These are phyloP conservation scores for Saxidomus purpurata DNA, from an alignment of 1,140 invertebrate genomes.

Conservation along the genomic window DNA sequence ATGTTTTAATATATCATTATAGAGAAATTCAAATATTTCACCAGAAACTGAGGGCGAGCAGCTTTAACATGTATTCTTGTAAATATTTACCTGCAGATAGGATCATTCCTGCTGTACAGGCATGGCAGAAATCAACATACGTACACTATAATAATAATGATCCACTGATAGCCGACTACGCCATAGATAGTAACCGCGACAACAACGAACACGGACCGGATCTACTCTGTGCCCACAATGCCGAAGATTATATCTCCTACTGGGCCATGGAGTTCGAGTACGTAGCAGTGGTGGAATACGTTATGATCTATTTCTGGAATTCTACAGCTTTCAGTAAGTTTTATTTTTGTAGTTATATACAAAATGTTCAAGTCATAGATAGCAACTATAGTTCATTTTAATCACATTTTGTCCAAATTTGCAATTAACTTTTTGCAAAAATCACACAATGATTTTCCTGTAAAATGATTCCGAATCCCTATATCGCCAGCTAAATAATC, in stretches of 20 bases:
- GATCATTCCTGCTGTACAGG: background rate
- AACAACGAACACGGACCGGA: background rate
- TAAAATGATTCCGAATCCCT: too few species aligned
- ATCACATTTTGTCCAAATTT: too few species aligned
- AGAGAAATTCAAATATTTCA: too few species aligned
- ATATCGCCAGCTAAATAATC: too few species aligned
- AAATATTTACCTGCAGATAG: background rate
- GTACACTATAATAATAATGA: background rate
- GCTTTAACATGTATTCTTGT: too few species aligned
- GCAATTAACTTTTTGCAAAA: too few species aligned
- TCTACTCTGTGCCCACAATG: background rate
- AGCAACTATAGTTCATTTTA: too few species aligned
- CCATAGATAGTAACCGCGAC: background rate
- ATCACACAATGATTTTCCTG: too few species aligned
- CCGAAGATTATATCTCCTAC: background rate
- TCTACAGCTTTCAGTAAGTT: background rate
- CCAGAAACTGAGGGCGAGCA: too few species aligned
- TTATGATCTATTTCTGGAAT: background rate
- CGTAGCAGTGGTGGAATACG: background rate
- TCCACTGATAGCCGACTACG: background rate
- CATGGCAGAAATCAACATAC: background rate
- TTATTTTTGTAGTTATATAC: too few species aligned
- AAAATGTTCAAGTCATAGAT: too few species aligned
- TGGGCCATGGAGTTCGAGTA: background rate
- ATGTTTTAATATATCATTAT: too few species aligned